Evolutionary conservation across 1,140 invertebrate genomes (phyloP).

Genomic region (Meloidogyne floridensis): DNA sequence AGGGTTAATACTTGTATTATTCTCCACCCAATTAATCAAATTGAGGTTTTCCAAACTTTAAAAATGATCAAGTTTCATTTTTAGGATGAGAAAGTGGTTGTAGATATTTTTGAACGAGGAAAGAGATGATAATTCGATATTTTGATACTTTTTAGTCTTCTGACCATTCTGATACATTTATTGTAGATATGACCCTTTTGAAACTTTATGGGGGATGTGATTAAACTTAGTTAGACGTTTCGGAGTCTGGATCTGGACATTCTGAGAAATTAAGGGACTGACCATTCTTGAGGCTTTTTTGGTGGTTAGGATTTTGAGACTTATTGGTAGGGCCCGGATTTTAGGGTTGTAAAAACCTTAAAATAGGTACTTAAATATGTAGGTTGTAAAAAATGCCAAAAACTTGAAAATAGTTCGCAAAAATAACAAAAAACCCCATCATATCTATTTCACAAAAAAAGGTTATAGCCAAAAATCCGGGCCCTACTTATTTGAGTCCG

Average conservation of each 20-base stretch:
- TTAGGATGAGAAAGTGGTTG: neutral
- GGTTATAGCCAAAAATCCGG: too few species aligned
- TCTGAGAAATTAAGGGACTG: neutral
- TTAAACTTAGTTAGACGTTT: too few species aligned
- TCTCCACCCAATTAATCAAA: constrained; percentile 13
- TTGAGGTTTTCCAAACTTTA: neutral
- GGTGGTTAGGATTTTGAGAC: too few species aligned
- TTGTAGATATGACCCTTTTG: neutral
- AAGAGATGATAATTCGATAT: neutral
- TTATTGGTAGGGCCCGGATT: too few species aligned
- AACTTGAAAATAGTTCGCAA: too few species aligned
- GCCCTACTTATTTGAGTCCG: too few species aligned
- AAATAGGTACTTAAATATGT: too few species aligned
- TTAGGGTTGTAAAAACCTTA: too few species aligned
- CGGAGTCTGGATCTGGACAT: too few species aligned
- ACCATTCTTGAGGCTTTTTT: neutral
- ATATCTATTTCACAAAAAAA: too few species aligned
- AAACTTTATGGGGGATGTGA: neutral
- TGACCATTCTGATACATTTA: neutral
- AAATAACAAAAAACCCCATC: too few species aligned
- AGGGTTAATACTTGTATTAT: neutral
- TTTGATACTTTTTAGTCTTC: neutral
- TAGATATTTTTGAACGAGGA: neutral
- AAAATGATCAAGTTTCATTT: neutral
- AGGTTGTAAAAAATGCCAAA: too few species aligned